A percentile compares a stretch with the other conserved stretches of the same genome.
Conservation (phyloP, 2,113 vertebrate genomes). For the Nerophis lumbriciformis region DNA sequence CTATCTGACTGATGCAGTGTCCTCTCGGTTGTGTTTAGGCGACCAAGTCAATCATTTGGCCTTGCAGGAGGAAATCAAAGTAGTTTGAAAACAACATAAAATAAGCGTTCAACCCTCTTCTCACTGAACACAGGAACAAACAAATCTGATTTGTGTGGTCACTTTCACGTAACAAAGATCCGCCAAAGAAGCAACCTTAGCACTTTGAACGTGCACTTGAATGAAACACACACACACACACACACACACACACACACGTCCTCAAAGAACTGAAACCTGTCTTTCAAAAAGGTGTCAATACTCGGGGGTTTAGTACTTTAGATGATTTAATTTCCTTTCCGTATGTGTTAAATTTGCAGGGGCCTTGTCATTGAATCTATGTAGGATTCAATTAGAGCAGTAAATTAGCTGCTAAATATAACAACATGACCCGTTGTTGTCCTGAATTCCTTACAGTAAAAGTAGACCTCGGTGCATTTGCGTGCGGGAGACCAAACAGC, state of each 20-base stretch:
- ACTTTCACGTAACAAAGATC: slow-evolving; percentile 62
- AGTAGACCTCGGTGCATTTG: slow-evolving; percentile 21
- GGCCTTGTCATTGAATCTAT: slow-evolving; percentile 21
- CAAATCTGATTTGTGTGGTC: slow-evolving; percentile 42
- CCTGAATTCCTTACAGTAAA: slow-evolving; percentile 33
- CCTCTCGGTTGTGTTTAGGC: slow-evolving; percentile 64
- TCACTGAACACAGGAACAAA: slow-evolving; percentile 59
- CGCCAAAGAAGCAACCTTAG: slow-evolving; percentile 36
- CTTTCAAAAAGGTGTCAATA: slow-evolving; percentile 18
- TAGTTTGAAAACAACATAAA: slow-evolving; percentile 53
- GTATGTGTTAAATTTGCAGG: slow-evolving; percentile 17
- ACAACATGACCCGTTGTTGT: slow-evolving; percentile 36
- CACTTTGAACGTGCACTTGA: not conserved
- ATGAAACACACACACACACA: slow-evolving; percentile 6
- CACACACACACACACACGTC: slow-evolving; percentile 6
- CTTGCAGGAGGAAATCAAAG: slow-evolving; percentile 49
- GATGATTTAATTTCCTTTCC: not conserved
- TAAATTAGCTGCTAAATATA: slow-evolving; percentile 53
- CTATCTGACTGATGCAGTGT: slow-evolving; percentile 33
- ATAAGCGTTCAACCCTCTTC: slow-evolving; percentile 21
- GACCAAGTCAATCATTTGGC: slow-evolving; percentile 59
- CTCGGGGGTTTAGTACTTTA: slow-evolving; percentile 4
- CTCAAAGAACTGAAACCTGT: slow-evolving; percentile 8
- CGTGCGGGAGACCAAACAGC: not conserved
- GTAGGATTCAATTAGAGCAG: slow-evolving; percentile 33